phyloP scores from a whole-genome alignment of 1,140 invertebrate genomes.

The Heterodera carotae region DNA sequence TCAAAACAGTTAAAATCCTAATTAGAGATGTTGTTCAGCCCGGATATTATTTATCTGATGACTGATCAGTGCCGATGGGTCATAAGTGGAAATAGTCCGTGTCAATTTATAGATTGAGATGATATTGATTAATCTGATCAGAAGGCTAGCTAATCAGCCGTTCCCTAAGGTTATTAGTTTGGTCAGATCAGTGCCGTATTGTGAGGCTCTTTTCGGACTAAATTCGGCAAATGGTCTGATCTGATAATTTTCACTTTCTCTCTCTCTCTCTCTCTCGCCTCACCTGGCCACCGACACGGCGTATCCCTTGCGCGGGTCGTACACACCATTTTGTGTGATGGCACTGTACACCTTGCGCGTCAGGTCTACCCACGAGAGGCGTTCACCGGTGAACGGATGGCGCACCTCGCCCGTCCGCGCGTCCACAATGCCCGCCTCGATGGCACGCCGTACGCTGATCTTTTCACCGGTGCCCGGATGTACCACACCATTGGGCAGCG shows the following conservation, averaged over 20 bases:
- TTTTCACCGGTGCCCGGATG: conserved; percentile 66
- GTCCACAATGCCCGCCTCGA: conserved; percentile 80
- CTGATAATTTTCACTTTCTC: background rate
- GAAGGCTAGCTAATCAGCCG: no score
- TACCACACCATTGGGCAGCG: conserved; percentile 58
- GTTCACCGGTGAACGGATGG: conserved; percentile 59
- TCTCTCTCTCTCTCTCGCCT: no score
- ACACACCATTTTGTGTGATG: conserved; percentile 63
- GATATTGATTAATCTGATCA: no score
- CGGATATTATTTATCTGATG: no score
- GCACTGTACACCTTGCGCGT: conserved; percentile 62
- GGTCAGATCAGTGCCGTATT: no score
- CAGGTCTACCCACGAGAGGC: conserved; percentile 60
- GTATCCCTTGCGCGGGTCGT: conserved; percentile 77
- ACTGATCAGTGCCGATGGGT: no score
- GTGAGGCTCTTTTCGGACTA: no score
- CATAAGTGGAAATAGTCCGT: no score
- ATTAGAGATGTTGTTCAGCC: no score
- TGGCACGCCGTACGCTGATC: conserved; percentile 80
- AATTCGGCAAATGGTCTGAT: background rate
- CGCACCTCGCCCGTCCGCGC: conserved; percentile 79
- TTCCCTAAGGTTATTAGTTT: no score
- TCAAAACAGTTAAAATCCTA: no score
- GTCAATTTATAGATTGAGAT: no score
- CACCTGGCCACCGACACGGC: conserved; percentile 74